Base-by-base conservation (phyloP, 2,113 vertebrate species). In the Illadopsis cleaveri region DNA sequence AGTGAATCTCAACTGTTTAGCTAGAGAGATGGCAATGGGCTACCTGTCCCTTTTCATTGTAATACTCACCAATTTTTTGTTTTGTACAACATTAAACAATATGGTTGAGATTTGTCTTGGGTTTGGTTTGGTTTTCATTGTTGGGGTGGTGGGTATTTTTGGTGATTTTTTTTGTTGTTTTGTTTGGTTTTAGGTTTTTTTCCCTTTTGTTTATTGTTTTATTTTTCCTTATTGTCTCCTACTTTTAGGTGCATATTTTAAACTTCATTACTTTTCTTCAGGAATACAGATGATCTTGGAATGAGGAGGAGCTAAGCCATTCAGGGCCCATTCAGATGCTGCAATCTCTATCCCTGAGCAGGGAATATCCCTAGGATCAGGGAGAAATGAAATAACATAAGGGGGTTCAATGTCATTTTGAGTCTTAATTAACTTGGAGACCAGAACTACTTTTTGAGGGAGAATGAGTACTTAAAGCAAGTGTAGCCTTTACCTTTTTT, bases 61-160 rank as follows among this genome's bases (percentile, higher is more conserved):
- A 93, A 97, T 91, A 96, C 66, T 94, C 94, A 86, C 80, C 69
- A 48, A 8, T 38, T 85, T 91, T 96, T 97, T 95, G 76, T 86
- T 98, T 98, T 98, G 93, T 98, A 98, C 93, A 89, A 98, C 96
- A 98, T 98, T 98, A 98, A 98, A 98, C 66, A 96, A 97, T 96
- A 88, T 96, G 80, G 71, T 94, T 91, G 90, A 93, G 40, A 85
- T 90, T 96, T 96, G 82, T 78, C 27, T 70, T 77, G 48, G 48
- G 12, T 56, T 82, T 60, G 14, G n/a, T n/a, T n/a, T n/a, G n/a
- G 8, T 15, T 82, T 93, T 69, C 3, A 3, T 65, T 54, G 38
- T 47, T 64, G 57, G 16, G 2, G 23, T 50, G 57, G 89, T 50
- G 48, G 24, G 7, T 25, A 14, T 50, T 50, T 50, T 50, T 48